A percentile compares a stretch with the other conserved stretches of the same genome.
Evolutionary conservation across 2,797 vertebrate species (phyloP).

Genomic region (Mastacembelus armatus): DNA sequence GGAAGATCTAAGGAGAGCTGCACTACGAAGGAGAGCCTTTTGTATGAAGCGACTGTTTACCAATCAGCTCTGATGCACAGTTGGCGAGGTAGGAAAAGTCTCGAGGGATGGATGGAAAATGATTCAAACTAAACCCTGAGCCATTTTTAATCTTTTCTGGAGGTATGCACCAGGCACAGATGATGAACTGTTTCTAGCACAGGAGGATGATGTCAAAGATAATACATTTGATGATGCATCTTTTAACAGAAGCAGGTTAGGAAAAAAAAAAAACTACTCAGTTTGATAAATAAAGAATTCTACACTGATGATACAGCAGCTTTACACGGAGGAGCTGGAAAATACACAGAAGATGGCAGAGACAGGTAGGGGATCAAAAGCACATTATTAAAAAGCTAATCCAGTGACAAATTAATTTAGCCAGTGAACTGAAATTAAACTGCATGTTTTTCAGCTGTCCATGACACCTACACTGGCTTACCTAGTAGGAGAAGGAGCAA

Average conservation of each 20-base stretch:
- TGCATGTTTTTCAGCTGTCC: neutral
- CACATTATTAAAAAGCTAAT: slow-evolving; percentile 1
- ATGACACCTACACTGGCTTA: neutral
- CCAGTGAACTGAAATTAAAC: neutral
- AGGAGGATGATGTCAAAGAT: slow-evolving; percentile 16
- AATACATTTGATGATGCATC: slow-evolving; percentile 33
- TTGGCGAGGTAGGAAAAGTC: slow-evolving; percentile 9
- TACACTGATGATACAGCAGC: slow-evolving; percentile 24
- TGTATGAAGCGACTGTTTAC: slow-evolving; percentile 29
- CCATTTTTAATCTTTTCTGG: slow-evolving; percentile 10
- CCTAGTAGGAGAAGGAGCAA: neutral
- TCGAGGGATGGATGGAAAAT: slow-evolving; percentile 12
- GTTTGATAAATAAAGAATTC: slow-evolving; percentile 37
- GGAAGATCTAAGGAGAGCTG: slow-evolving; percentile 12
- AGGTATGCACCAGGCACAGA: neutral
- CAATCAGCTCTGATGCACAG: slow-evolving; percentile 18
- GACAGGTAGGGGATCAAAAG: neutral
- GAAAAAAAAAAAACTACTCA: slow-evolving; percentile 3
- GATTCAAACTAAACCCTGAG: slow-evolving; percentile 11
- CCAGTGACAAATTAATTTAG: slow-evolving; percentile 5
- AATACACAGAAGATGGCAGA: slow-evolving; percentile 8
- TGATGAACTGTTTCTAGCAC: slow-evolving; percentile 25
- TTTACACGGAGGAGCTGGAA: slow-evolving; percentile 4
- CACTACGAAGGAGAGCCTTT: slow-evolving; percentile 2
- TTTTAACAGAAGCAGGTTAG: slow-evolving; percentile 14